Evolutionary conservation across 2,113 vertebrate species (phyloP).

Genomic region (Indicator maculatus): DNA sequence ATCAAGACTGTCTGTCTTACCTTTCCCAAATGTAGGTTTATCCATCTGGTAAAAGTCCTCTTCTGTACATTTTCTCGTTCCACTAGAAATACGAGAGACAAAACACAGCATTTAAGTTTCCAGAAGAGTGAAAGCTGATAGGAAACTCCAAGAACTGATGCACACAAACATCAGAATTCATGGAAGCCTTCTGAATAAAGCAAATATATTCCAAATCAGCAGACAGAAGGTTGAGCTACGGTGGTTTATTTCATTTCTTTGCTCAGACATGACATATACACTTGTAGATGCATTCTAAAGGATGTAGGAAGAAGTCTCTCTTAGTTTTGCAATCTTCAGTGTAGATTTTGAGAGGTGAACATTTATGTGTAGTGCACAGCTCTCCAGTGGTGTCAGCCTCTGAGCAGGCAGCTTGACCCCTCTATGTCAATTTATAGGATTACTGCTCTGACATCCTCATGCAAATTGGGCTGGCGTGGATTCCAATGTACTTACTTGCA

Average conservation of each 20-base stretch:
- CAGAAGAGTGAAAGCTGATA: background rate
- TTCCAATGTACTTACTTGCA: background rate
- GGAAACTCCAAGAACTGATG: background rate
- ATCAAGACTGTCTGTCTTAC: constrained; percentile 68
- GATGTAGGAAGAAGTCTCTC: background rate
- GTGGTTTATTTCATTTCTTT: background rate
- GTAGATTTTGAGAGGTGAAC: background rate
- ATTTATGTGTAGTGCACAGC: background rate
- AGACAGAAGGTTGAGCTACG: background rate
- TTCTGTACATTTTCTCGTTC: constrained; percentile 96
- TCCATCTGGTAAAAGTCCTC: constrained; percentile 97
- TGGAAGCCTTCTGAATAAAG: background rate
- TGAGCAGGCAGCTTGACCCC: background rate
- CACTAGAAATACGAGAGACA: constrained; percentile 83
- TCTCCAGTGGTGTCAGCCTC: background rate
- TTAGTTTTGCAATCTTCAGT: background rate
- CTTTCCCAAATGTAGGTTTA: constrained; percentile 96
- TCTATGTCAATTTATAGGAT: background rate
- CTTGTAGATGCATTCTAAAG: background rate
- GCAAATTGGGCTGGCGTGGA: background rate
- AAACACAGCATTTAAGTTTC: constrained; percentile 38
- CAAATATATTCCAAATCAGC: background rate
- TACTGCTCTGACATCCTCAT: background rate
- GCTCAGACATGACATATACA: background rate
- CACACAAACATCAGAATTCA: background rate